phyloP scores from a whole-genome alignment of 2,113 vertebrate species.

The Anoura caudifer region DNA sequence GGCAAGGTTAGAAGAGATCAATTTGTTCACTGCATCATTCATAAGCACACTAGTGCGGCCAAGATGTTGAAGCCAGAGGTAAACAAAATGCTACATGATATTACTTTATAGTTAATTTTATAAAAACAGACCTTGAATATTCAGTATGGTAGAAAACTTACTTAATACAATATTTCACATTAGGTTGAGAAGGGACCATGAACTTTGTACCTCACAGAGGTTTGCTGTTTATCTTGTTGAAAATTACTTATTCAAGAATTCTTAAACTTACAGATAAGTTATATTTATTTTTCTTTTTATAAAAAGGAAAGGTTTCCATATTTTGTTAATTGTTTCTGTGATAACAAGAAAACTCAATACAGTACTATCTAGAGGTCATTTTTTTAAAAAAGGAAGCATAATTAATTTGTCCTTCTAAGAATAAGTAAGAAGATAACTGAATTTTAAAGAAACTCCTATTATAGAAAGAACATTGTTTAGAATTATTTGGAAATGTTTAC shows the following conservation, averaged over 20 bases:
- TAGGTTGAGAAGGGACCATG: neutral
- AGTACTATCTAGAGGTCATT: neutral
- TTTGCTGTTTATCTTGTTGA: constrained; percentile 17
- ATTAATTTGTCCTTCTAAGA: constrained; percentile 24
- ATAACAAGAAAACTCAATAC: neutral
- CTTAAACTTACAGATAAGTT: constrained; percentile 21
- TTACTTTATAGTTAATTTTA: constrained; percentile 24
- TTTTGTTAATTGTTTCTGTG: constrained; percentile 24
- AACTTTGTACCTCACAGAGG: neutral
- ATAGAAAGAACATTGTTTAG: neutral
- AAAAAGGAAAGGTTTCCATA: neutral
- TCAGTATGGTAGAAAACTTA: neutral
- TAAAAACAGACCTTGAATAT: constrained; percentile 17
- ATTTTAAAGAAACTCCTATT: constrained; percentile 2
- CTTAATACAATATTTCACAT: neutral
- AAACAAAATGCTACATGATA: neutral
- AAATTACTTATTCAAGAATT: neutral
- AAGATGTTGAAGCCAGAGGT: neutral
- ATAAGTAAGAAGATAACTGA: constrained; percentile 13
- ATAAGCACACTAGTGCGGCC: neutral
- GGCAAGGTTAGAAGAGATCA: neutral
- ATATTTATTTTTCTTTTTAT: constrained; percentile 10
- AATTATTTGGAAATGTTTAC: constrained; percentile 26
- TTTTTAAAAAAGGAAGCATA: neutral
- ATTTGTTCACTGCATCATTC: constrained; percentile 11